Base-by-base conservation (phyloP, 2,797 vertebrate genomes). In the Neosilurus mollespiculum region DNA sequence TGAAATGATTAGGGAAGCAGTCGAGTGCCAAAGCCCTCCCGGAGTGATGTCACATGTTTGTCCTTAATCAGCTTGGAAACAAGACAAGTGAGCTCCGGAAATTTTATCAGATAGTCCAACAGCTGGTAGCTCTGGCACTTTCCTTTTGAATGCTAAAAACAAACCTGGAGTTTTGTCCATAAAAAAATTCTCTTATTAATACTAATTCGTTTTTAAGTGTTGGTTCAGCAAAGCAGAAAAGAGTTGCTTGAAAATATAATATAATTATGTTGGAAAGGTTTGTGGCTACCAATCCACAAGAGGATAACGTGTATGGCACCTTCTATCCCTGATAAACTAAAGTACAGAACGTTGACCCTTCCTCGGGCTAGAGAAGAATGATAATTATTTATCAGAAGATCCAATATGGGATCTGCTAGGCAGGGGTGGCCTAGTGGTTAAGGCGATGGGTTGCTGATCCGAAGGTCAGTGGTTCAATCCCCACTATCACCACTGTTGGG, bases 1-100 rank as follows among this genome's bases (percentile, higher is more conserved):
- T 81, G 54, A 88, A 88, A 82, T 26, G 34, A 78, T 72, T 77
- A 73, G 71, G 58, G 64, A 84, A 59, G 53, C 66, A n/a, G 70
- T 67, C 77, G 14, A 14, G 43, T 67, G 76, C 80, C 70, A 54
- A 71, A 8, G 51, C 65, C 73, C 71, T 81, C 37, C 18, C 61
- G 43, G 34, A 77, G 64, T 76, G 53, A 80, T 59, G 67, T 30
- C 72, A n/a, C 18, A 20, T 53, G 5, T 58, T 69, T 58, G 66
- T 58, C 18, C 10, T 34, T 58, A 20, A 75, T 75, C 18, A 75
- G 54, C 7, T 53, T 34, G 26, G 26, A 75, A 75, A 75, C 24
- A 22, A 22, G 26, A 70, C 37, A 18, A 43, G 14, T 72, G 14
- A 54, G 24, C n/a, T 9, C 43, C 43, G n/a, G 49, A 73, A 73